phyloP scores from a whole-genome alignment of 2,113 vertebrate species.

The Mystacornis crossleyi region DNA sequence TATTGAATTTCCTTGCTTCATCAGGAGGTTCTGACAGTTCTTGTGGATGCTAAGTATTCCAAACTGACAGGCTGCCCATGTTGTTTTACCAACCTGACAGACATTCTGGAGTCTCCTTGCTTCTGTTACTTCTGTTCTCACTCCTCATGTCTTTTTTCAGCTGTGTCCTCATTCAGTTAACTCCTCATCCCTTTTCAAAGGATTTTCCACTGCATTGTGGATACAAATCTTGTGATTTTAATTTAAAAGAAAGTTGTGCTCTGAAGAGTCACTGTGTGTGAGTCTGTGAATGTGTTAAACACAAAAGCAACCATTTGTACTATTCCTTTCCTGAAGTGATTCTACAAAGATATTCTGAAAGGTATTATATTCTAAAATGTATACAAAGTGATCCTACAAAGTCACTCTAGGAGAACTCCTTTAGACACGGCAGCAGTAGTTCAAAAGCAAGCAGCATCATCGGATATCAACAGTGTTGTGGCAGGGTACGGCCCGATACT shows the following conservation, averaged over 20 bases:
- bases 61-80: background rate
- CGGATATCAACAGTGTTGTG: accelerated
- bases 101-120: background rate
- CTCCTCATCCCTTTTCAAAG: background rate
- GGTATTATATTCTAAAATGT: background rate
- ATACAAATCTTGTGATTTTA: background rate
- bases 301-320: background rate
- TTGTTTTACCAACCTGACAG: background rate
- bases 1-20: background rate
- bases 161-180: background rate
- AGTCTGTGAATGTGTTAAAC: background rate
- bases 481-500: background rate
- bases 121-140: background rate
- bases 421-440: background rate
- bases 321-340: background rate
- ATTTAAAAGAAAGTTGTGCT: background rate
- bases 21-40: background rate
- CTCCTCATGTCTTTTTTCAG: background rate
- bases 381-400: background rate
- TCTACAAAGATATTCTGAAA: background rate
- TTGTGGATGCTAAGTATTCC: background rate
- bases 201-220: background rate
- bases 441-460: background rate
- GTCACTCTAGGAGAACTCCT: background rate
- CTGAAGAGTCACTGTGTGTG: background rate